A percentile compares a stretch with the other conserved stretches of the same genome.
Conservation (phyloP, 2,113 vertebrate species). For the Myrmecobius fasciatus region DNA sequence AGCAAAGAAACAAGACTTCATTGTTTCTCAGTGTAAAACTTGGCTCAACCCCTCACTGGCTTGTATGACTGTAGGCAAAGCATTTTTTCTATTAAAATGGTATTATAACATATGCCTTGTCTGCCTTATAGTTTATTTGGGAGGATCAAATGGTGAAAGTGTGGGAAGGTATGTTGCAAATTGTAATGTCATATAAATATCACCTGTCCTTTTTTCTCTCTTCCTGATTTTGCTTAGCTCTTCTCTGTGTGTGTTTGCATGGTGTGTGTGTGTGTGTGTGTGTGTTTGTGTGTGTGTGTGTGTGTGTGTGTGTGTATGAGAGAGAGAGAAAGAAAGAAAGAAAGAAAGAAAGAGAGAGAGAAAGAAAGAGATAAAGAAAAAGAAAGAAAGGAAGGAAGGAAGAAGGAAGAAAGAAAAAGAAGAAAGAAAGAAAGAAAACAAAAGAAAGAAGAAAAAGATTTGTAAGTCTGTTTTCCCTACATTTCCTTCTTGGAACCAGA, state of each 20-base stretch:
- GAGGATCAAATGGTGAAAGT: background rate
- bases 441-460: background rate
- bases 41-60: background rate
- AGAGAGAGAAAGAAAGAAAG: too few species aligned
- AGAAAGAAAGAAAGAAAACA: background rate
- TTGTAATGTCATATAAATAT: too few species aligned
- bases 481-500: background rate
- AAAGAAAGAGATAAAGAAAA: too few species aligned
- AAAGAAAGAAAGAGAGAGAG: too few species aligned
- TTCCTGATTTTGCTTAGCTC: background rate
- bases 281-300: too few species aligned
- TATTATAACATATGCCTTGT: background rate
- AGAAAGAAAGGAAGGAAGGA: too few species aligned
- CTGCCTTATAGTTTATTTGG: background rate
- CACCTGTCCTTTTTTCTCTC: too few species aligned
- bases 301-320: too few species aligned
- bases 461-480: background rate
- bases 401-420: rapidly evolving
- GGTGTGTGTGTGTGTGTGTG: too few species aligned
- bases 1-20: background rate
- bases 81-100: background rate
- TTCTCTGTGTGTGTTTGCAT: background rate
- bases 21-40: background rate
- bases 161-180: background rate
- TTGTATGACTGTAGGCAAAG: background rate